Evolutionary conservation across 1,140 invertebrate genomes (phyloP), one percentile per base, ranked within the genome.

Genomic region (Probaryconus sp.): DNA sequence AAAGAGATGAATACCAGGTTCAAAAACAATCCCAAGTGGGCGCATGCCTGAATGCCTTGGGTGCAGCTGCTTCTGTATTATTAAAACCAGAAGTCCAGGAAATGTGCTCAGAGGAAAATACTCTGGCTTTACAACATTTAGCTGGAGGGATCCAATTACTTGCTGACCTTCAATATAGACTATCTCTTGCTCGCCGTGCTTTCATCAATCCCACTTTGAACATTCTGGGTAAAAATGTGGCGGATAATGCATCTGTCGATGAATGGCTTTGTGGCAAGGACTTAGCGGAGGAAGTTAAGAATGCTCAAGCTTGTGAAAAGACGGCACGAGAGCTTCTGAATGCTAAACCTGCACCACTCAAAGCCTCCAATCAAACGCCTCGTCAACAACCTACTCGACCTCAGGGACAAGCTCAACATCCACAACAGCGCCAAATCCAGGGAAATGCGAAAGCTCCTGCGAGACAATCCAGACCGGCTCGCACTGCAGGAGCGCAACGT

Each of bases 41-140:
- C 1, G 68, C 55, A 3, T 42, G 42, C 10, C 24, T 71, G 1
- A 64, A 48, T 16, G 68, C 68, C 21, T 33, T 58, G 7, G 65
- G 53, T 1, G 9, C 55, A 24, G 43, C 30, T 5, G n/a, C 60
- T n/a, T 47, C 50, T 5, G 58, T 56, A n/a, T 9, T 72, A 0
- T 20, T 72, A 11, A 64, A 72, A 7, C 56, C 68, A 3, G 42
- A 72, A 10, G 26, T 48, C 0, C 24, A 45, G n/a, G n/a, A 26
- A 5, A 7, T 13, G 6, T 6, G 24, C 11, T 40, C 40, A 6
- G 13, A 43, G 18, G 3, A 7, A 1, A 9, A 11, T 16, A 9
- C 16, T 1, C 1, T 5, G 0, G 51, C 51, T 0, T 11, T 56
- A 1, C 37, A 30, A 1, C 38, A 56, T 6, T 1, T 56, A 1